A percentile compares a stretch with the other conserved stretches of the same genome.
Conservation (phyloP, 2,888 invertebrate species). For the Automeris io region DNA sequence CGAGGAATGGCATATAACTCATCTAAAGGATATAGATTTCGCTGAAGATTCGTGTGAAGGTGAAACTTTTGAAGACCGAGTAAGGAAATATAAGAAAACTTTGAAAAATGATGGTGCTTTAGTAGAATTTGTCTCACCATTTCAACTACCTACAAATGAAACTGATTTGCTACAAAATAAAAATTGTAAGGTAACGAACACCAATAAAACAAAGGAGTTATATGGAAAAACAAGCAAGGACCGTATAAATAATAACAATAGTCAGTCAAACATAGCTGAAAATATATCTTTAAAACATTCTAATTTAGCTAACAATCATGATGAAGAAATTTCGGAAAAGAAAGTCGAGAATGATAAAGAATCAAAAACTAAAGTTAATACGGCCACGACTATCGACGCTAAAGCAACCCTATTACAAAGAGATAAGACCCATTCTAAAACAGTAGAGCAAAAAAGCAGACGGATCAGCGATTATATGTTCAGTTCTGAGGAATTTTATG, state of each 20-base stretch:
- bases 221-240: too few relatives aligned
- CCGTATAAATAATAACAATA: too few relatives aligned
- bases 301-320: not conserved
- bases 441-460: slow-evolving; percentile 19
- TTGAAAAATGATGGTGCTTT: slow-evolving; percentile 37
- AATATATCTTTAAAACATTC: not conserved
- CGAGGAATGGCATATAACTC: slow-evolving; percentile 42
- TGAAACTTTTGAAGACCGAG: slow-evolving; percentile 35
- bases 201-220: not conserved
- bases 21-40: slow-evolving; percentile 32
- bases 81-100: slow-evolving; percentile 31
- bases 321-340: slow-evolving; percentile 7
- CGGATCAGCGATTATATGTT: slow-evolving; percentile 49
- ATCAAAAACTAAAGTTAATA: slow-evolving; percentile 10
- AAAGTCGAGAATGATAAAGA: slow-evolving; percentile 9
- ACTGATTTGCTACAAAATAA: slow-evolving; percentile 17
- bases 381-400: slow-evolving; percentile 14
- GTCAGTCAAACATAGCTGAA: too few relatives aligned
- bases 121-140: slow-evolving; percentile 40
- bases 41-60: slow-evolving; percentile 26
- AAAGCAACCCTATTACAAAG: slow-evolving; percentile 8
- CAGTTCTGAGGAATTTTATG: slow-evolving; percentile 56
- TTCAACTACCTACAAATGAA: slow-evolving; percentile 28
- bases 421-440: slow-evolving; percentile 14
- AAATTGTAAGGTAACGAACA: not conserved